phyloP scores from a whole-genome alignment of 2,113 vertebrate species.

The Irena cyanogastra region DNA sequence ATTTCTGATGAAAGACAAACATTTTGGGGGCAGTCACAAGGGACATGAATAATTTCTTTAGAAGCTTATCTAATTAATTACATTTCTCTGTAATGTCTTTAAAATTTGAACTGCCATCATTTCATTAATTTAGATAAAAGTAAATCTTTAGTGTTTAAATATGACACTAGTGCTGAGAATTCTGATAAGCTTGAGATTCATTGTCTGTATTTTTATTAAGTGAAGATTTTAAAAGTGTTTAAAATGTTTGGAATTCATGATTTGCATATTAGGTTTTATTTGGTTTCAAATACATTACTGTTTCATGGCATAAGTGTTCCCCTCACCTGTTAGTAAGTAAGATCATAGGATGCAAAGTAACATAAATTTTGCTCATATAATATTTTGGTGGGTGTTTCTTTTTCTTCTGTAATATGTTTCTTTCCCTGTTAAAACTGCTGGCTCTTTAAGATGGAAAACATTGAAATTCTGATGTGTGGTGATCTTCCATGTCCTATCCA shows the following conservation, averaged over 20 bases:
- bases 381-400: background rate
- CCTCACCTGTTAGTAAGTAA: background rate
- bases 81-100: conserved; percentile 83
- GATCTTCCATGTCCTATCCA: background rate
- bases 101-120: conserved; percentile 79
- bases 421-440: background rate
- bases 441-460: background rate
- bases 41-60: conserved; percentile 89
- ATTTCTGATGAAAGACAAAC: conserved; percentile 84
- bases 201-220: conserved; percentile 34
- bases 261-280: background rate
- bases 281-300: background rate
- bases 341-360: background rate
- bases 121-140: conserved; percentile 87
- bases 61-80: conserved; percentile 88
- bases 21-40: conserved; percentile 78
- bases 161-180: conserved; percentile 60
- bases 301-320: background rate
- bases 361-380: background rate
- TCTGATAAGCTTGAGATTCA: conserved; percentile 36
- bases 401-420: background rate
- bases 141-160: conserved; percentile 66
- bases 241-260: background rate
- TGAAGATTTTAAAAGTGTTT: background rate
- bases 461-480: background rate